Percentiles rank a stretch among this genome's conserved stretches.
phyloP scores from a whole-genome alignment of 2,113 vertebrate species.

The Podarcis muralis region DNA sequence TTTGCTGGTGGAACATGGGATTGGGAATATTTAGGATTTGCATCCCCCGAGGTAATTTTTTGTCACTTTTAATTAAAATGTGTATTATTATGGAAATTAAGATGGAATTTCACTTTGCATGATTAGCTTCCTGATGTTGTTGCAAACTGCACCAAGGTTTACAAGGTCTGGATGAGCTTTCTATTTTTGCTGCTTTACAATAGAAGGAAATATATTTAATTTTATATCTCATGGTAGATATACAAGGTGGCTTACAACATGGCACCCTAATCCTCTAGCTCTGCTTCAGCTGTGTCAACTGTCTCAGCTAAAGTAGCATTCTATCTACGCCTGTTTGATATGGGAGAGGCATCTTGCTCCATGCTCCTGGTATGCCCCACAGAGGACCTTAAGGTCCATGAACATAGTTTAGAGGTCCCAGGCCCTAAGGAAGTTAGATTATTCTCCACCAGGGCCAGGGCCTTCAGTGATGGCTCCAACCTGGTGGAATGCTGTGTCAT shows the following conservation, averaged over 20 bases:
- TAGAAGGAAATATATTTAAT: conserved; percentile 69
- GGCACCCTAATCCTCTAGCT: neutral
- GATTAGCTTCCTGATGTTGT: conserved; percentile 53
- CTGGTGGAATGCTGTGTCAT: too few species aligned
- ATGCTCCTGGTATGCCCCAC: too few species aligned
- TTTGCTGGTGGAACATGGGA: conserved; percentile 99
- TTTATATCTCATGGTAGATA: neutral
- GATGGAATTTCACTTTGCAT: conserved; percentile 62
- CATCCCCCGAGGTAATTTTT: conserved; percentile 92
- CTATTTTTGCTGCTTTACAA: conserved; percentile 61
- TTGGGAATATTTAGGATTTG: conserved; percentile 99
- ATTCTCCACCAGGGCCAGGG: too few species aligned
- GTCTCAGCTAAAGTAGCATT: neutral
- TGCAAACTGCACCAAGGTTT: conserved; percentile 50
- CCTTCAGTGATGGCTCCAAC: too few species aligned
- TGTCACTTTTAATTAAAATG: conserved; percentile 29
- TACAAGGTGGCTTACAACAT: neutral
- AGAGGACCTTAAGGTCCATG: too few species aligned
- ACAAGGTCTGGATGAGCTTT: conserved; percentile 41
- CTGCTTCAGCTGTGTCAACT: neutral
- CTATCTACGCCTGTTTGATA: neutral
- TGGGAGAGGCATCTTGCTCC: neutral
- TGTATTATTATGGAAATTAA: conserved; percentile 60
- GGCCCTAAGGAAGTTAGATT: too few species aligned
- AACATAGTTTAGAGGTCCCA: too few species aligned